phyloP scores from a whole-genome alignment of 1,140 invertebrate species.

The Schlechtendalia chinensis region DNA sequence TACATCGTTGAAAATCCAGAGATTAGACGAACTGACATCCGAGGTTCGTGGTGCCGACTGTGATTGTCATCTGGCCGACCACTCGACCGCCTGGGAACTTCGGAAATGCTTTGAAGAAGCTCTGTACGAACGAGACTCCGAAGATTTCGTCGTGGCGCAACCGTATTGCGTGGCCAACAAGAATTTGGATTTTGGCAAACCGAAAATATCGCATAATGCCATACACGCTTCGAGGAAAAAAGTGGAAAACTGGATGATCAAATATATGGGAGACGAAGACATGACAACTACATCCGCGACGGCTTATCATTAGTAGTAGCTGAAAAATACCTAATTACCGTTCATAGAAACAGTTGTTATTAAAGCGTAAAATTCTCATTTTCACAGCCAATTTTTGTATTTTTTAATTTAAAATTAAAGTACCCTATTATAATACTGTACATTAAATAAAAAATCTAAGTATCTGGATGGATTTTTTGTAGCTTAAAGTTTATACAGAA shows the following conservation, averaged over 20 bases:
- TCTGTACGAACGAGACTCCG: background rate
- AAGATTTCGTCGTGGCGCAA: background rate
- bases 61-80: no score
- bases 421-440: no score
- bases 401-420: no score
- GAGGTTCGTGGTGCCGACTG: background rate
- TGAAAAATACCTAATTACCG: no score
- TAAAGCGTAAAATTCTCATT: no score
- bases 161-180: slow-evolving; percentile 11
- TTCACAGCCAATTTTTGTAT: no score
- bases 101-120: slow-evolving; percentile 22
- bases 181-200: slow-evolving; percentile 5
- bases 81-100: background rate
- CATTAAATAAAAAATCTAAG: no score
- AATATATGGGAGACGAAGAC: background rate
- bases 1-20: background rate
- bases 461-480: no score
- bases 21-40: background rate
- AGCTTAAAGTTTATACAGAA: no score
- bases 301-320: no score
- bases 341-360: no score
- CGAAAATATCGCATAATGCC: background rate
- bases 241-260: slow-evolving; percentile 32
- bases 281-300: background rate
- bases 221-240: slow-evolving; percentile 1